Percentiles rank a stretch among this genome's conserved stretches.
Conservation (phyloP, 2,797 vertebrate genomes). For the Acanthornis magna region DNA sequence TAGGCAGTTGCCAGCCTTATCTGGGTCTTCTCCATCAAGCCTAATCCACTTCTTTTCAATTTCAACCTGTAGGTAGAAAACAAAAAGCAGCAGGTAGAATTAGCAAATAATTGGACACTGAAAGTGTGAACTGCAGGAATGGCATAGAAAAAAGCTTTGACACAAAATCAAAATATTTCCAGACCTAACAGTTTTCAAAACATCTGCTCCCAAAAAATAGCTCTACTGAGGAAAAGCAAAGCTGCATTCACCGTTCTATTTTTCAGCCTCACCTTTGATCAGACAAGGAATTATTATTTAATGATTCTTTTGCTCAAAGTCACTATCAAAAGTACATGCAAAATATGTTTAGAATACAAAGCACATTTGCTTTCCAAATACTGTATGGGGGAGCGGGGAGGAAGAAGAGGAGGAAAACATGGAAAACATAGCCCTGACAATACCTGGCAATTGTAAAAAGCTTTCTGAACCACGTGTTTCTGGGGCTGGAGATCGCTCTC, state of each 20-base stretch:
- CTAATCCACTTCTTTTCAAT: slow-evolving; percentile 95
- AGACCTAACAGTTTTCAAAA: slow-evolving; percentile 5
- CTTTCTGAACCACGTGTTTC: slow-evolving; percentile 86
- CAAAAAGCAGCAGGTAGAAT: slow-evolving; percentile 5
- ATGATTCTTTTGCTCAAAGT: neutral
- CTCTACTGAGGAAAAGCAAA: neutral
- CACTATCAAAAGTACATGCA: neutral
- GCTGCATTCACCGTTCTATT: neutral
- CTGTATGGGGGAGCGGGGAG: neutral
- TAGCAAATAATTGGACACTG: slow-evolving; percentile 8
- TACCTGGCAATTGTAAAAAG: slow-evolving; percentile 93
- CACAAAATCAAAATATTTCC: slow-evolving; percentile 5
- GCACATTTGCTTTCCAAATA: neutral
- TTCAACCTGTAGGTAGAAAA: slow-evolving; percentile 83
- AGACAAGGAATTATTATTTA: slow-evolving; percentile 23
- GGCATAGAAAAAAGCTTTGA: neutral
- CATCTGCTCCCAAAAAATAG: neutral
- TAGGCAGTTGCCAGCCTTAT: slow-evolving; percentile 83
- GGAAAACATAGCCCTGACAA: neutral
- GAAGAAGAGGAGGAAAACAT: neutral
- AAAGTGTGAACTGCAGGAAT: neutral
- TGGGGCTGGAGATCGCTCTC: slow-evolving; percentile 91
- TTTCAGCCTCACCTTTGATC: neutral
- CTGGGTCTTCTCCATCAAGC: slow-evolving; percentile 83
- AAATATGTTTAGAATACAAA: neutral